Evolutionary conservation across 2,888 invertebrate species (phyloP), one percentile per base, ranked within the genome.

Genomic region (Cephus spinipes): DNA sequence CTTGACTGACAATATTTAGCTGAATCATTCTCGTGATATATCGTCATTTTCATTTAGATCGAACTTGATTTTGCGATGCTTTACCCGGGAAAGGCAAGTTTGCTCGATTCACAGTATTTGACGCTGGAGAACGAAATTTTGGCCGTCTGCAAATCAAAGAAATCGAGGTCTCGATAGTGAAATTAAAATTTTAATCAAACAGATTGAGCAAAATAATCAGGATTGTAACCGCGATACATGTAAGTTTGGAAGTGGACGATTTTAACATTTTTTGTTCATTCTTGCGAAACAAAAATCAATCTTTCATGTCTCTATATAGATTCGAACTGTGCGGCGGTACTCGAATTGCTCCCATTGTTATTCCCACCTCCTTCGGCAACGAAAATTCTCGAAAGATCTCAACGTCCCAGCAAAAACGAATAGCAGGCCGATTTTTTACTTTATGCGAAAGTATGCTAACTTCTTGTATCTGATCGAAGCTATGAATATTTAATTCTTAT

Each of bases 21-120:
- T 34, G 33, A 34, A 34, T 34, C 33, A 6, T 34, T 34, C 4
- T 34, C 1, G 4, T 34, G 33, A 34, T 34, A 4, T 32, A 73
- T 76, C 30, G 35, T 69, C 73, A 31, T 73, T 79, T 30, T 73
- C 33, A 76, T 77, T 68, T 69, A 79, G 79, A 79, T 79, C 73
- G 79, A 79, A 15, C 55, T 79, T 31, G 79, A 79, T 68, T 79
- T 79, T 68, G 75, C 79, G n/a, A 74, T 73, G 71, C 69, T 75
- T 15, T 77, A 79, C 35, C 79, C 75, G 12, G 77, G 73, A 30
- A 77, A 79, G 68, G 55, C 34, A 31, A 31, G 34, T 30, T 15
- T 69, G 12, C 55, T 79, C 30, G 34, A 35, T n/a, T 34, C 76
- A 31, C 73, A 77, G 69, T 77, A 75, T 35, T n/a, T 30, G 15